These are phyloP conservation scores for Neopelma chrysocephalum DNA, from an alignment of 2,797 vertebrate species.

Conservation along the genomic window DNA sequence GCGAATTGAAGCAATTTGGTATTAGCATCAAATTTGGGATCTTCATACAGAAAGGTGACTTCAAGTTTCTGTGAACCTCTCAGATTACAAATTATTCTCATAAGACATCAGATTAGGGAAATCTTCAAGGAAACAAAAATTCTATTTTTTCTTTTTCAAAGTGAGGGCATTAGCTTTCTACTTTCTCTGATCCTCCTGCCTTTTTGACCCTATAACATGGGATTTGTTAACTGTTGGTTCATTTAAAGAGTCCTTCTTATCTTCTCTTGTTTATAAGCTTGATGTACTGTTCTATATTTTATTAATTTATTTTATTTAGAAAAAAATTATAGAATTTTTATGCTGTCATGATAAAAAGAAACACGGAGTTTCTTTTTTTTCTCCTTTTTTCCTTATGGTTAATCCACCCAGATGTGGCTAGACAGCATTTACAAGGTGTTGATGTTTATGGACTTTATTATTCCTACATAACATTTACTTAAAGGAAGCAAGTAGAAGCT, in stretches of 20 bases:
- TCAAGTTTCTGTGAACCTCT: background rate
- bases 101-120: background rate
- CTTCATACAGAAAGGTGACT: background rate
- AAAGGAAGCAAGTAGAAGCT: background rate
- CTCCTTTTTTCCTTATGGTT: background rate
- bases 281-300: background rate
- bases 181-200: background rate
- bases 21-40: background rate
- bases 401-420: background rate
- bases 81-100: background rate
- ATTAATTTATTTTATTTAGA: background rate
- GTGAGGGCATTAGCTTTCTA: background rate
- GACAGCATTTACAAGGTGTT: background rate
- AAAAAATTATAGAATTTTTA: background rate
- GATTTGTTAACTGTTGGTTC: background rate
- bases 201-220: background rate
- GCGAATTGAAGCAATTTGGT: background rate
- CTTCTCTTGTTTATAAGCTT: background rate
- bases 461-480: background rate
- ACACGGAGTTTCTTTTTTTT: background rate
- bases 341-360: background rate
- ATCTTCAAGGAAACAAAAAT: background rate
- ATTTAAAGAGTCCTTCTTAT: background rate
- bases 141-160: background rate
- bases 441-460: background rate